Evolutionary conservation across 1,140 invertebrate genomes (phyloP).

Genomic region (Oncopodura yosiiana): DNA sequence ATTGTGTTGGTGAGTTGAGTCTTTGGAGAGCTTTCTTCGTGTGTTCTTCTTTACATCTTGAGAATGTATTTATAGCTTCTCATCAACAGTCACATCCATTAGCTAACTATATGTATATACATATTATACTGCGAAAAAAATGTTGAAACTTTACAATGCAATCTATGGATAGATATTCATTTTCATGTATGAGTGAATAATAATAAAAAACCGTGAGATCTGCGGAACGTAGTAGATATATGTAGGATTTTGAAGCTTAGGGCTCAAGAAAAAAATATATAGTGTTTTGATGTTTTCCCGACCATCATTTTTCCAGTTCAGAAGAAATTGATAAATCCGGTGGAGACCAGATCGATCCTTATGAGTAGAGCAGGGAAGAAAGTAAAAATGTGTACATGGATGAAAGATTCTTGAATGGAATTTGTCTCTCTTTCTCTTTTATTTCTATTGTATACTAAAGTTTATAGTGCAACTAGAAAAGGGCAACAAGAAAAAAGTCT

Average conservation of each 20-base stretch:
- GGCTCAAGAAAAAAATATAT: constrained; percentile 9
- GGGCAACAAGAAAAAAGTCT: neutral
- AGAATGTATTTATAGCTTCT: constrained; percentile 8
- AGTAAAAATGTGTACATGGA: constrained; percentile 14
- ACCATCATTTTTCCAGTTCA: constrained; percentile 32
- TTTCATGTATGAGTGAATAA: neutral
- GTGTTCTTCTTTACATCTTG: too few relatives aligned
- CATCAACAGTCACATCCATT: constrained; percentile 13
- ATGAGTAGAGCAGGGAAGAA: constrained; percentile 7
- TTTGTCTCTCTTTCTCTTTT: constrained; percentile 10
- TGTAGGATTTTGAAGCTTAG: constrained; percentile 7
- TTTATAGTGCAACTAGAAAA: neutral
- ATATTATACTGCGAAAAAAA: neutral
- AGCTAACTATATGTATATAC: neutral
- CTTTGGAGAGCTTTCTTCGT: too few relatives aligned
- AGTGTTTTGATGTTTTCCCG: constrained; percentile 29
- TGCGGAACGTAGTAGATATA: constrained; percentile 7
- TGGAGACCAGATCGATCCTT: constrained; percentile 23
- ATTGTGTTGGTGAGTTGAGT: too few relatives aligned
- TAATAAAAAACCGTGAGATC: too few relatives aligned
- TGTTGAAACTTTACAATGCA: too few relatives aligned
- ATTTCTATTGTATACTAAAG: too few relatives aligned
- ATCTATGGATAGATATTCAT: too few relatives aligned
- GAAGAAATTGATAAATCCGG: constrained; percentile 34
- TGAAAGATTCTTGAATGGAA: constrained; percentile 10